Evolutionary conservation across 2,797 vertebrate genomes (phyloP).

Genomic region (Pipistrellus kuhlii): DNA sequence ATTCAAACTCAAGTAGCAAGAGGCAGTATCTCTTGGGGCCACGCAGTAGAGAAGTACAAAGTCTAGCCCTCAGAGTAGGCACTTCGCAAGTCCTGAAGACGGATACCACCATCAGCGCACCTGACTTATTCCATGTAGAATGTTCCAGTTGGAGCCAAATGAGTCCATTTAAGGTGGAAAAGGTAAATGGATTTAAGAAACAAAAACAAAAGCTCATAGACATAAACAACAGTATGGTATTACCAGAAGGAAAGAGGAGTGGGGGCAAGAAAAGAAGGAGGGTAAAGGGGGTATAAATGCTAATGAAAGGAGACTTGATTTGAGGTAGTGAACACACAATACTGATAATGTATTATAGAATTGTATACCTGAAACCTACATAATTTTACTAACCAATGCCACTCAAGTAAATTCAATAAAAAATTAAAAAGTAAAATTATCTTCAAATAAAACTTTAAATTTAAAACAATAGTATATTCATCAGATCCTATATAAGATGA

Average conservation of each 20-base stretch:
- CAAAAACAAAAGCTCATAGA: not conserved
- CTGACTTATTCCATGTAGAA: not conserved
- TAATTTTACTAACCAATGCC: not conserved
- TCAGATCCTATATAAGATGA: not conserved
- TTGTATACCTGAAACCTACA: not conserved
- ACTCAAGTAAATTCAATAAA: not conserved
- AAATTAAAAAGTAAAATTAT: not conserved
- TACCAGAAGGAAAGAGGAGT: not conserved
- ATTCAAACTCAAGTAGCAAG: not conserved
- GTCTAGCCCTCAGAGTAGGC: not conserved
- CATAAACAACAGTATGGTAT: not conserved
- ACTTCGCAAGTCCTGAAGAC: not conserved
- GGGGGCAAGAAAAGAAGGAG: not conserved
- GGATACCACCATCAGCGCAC: too few species aligned
- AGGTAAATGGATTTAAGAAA: not conserved
- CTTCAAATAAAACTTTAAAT: constrained; percentile 13
- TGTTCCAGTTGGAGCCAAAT: not conserved
- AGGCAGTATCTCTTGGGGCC: not conserved
- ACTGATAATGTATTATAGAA: not conserved
- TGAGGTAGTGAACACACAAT: not conserved
- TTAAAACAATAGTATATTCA: constrained; percentile 44
- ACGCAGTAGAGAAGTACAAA: not conserved
- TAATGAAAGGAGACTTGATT: not conserved
- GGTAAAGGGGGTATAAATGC: not conserved
- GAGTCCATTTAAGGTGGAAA: not conserved